Evolutionary conservation across 2,888 invertebrate genomes (phyloP).

Genomic region (Diabrotica balteata): DNA sequence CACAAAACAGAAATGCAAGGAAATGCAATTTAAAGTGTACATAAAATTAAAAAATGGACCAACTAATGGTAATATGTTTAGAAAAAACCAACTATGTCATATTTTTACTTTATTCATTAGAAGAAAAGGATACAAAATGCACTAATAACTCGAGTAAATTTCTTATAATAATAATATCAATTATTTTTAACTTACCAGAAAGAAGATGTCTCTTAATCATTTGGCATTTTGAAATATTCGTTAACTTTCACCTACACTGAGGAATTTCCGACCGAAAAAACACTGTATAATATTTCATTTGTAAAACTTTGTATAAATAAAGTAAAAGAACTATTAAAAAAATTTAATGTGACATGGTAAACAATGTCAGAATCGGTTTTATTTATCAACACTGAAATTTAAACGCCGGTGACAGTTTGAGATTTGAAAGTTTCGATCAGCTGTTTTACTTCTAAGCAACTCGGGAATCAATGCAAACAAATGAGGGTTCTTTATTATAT

Average conservation of each 20-base stretch:
- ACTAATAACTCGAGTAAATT: neutral
- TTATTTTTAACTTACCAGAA: conserved; percentile 30
- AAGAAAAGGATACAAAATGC: neutral
- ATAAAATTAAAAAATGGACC: too few relatives aligned
- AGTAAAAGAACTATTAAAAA: conserved; percentile 10
- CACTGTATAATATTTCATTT: conserved; percentile 18
- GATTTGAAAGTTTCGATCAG: conserved; percentile 32
- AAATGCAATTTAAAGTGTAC: too few relatives aligned
- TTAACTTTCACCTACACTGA: conserved; percentile 20
- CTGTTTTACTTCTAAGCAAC: conserved; percentile 32
- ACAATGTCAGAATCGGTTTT: conserved; percentile 30
- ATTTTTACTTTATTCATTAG: neutral
- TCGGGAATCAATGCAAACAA: conserved; percentile 37
- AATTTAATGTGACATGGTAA: conserved; percentile 23
- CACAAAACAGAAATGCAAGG: too few relatives aligned
- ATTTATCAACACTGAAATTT: conserved; percentile 15
- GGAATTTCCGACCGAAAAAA: conserved; percentile 15
- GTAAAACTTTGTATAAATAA: conserved; percentile 6
- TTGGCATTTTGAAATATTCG: conserved; percentile 36
- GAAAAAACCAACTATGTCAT: too few relatives aligned
- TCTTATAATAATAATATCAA: too few relatives aligned
- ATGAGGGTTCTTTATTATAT: conserved; percentile 32
- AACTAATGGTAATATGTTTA: too few relatives aligned
- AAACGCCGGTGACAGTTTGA: conserved; percentile 28
- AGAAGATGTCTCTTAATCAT: conserved; percentile 30